Evolutionary conservation across 2,113 vertebrate genomes (phyloP).

Genomic region (Rhineura floridana): DNA sequence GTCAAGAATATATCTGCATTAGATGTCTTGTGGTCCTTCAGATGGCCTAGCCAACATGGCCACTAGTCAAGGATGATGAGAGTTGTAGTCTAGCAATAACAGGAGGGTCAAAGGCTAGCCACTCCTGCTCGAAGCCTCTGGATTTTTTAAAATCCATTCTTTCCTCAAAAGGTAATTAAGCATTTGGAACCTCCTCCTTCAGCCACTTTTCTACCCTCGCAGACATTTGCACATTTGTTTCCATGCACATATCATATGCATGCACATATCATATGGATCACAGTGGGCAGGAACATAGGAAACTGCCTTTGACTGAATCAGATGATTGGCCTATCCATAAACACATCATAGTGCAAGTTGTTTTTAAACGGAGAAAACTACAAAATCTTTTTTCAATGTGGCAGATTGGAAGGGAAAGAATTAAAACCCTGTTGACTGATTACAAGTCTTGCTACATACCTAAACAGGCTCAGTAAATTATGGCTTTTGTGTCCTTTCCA

Average conservation of each 20-base stretch:
- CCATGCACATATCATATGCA: too few relatives aligned
- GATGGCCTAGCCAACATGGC: too few relatives aligned
- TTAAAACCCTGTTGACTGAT: background rate
- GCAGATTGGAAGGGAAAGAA: background rate
- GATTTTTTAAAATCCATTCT: background rate
- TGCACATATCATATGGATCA: background rate
- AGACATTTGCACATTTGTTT: background rate
- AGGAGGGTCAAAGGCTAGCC: too few relatives aligned
- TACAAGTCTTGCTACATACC: background rate
- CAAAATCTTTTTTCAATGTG: background rate
- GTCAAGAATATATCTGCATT: background rate
- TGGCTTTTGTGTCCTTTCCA: background rate
- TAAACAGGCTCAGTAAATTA: background rate
- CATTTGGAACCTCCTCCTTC: background rate
- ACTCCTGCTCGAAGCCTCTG: background rate
- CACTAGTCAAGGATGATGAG: too few relatives aligned
- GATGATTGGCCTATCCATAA: background rate
- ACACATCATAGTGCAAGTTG: too few relatives aligned
- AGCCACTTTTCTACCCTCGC: background rate
- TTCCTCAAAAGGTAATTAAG: background rate
- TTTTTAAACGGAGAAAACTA: background rate
- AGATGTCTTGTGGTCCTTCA: too few relatives aligned
- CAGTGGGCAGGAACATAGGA: background rate
- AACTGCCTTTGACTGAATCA: background rate
- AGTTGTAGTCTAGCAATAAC: too few relatives aligned